Conservation (phyloP, 30 jellyfish, hydroid and myxozoan genomes). For the Aurelia sp. region DNA sequence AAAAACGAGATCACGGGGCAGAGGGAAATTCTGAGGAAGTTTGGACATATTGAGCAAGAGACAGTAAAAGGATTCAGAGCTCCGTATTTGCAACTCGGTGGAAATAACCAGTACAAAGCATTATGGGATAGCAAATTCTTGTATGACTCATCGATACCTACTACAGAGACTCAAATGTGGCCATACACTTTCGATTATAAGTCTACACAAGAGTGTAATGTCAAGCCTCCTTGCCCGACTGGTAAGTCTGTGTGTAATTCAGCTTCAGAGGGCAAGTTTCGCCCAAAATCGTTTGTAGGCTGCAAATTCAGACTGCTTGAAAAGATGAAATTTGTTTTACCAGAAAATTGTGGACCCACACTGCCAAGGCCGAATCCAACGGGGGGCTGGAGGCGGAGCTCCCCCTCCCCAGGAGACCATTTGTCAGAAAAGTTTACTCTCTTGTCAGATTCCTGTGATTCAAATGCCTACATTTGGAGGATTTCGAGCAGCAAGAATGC, state of each 20-base stretch:
- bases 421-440: too few relatives aligned
- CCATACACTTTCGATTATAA: constrained; percentile 85
- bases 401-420: too few relatives aligned
- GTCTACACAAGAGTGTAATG: constrained; percentile 61
- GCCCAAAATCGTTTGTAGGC: too few relatives aligned
- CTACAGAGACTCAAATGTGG: constrained; percentile 67
- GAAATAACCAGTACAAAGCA: constrained; percentile 65
- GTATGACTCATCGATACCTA: constrained; percentile 81
- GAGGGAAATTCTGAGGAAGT: constrained; percentile 35
- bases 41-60: constrained; percentile 26
- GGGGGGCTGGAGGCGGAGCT: too few relatives aligned
- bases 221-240: constrained; percentile 88
- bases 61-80: constrained; percentile 78
- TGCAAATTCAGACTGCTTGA: too few relatives aligned
- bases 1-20: constrained; percentile 68
- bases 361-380: too few relatives aligned
- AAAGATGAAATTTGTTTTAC: too few relatives aligned
- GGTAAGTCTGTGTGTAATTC: constrained; percentile 8
- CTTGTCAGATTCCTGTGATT: too few relatives aligned
- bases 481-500: too few relatives aligned
- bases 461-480: too few relatives aligned
- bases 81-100: constrained; percentile 78
- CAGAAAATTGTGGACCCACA: too few relatives aligned
- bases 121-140: constrained; percentile 32
- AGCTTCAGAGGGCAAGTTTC: too few relatives aligned